phyloP scores from a whole-genome alignment of 2,797 vertebrate species.

The Psittacula derbiana region DNA sequence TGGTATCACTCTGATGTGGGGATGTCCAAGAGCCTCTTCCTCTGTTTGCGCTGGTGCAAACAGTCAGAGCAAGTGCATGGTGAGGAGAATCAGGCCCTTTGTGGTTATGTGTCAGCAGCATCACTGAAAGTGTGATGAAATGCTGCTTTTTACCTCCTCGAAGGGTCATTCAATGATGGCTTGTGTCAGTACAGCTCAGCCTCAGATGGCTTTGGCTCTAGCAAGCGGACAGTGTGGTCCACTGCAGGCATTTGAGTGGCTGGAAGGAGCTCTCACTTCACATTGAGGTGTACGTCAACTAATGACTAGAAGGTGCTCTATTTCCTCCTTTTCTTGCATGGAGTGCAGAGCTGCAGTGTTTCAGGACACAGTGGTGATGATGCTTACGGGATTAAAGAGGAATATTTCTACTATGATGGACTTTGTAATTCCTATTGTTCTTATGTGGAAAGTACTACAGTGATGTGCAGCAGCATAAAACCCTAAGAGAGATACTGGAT shows the following conservation, averaged over 20 bases:
- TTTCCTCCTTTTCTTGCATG: not conserved
- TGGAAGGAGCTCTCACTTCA: not conserved
- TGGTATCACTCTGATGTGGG: fast-evolving
- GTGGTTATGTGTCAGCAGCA: no score
- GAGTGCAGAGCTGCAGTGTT: not conserved
- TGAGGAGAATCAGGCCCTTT: not conserved
- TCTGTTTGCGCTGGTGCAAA: not conserved
- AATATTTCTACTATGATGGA: not conserved
- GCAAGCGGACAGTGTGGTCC: not conserved
- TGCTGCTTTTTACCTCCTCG: not conserved
- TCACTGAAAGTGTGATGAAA: not conserved
- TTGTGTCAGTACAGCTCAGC: not conserved
- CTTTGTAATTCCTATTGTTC: not conserved
- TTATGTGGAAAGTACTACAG: not conserved
- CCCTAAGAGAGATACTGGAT: not conserved
- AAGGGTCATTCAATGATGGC: not conserved
- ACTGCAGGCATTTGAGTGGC: fast-evolving
- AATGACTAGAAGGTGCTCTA: not conserved
- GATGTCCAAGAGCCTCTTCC: not conserved
- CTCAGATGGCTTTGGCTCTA: not conserved
- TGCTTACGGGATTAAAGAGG: not conserved
- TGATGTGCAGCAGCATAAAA: not conserved
- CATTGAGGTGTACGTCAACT: not conserved
- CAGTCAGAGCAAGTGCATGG: not conserved
- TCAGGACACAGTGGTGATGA: not conserved